phyloP scores from a whole-genome alignment of 2,113 vertebrate genomes.

The Poeciliopsis occidentalis region DNA sequence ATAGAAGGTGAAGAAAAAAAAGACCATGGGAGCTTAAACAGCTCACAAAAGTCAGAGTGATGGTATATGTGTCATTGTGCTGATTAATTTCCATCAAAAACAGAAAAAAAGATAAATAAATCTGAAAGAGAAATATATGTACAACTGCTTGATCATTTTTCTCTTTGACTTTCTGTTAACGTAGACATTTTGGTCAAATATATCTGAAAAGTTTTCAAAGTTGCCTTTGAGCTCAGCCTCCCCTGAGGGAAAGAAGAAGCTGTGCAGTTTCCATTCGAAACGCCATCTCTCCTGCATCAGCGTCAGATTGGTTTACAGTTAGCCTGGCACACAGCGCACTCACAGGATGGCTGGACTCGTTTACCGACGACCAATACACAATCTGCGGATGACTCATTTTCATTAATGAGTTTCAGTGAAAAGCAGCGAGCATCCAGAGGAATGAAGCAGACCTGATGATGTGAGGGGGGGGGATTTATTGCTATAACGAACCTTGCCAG shows the following conservation, averaged over 20 bases:
- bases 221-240: conserved; percentile 23
- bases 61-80: conserved; percentile 21
- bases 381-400: conserved; percentile 69
- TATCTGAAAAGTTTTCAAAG: conserved; percentile 2
- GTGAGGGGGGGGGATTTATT: conserved; percentile 45
- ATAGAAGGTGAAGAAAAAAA: conserved; percentile 13
- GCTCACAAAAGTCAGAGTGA: conserved; percentile 11
- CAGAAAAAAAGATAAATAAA: conserved; percentile 11
- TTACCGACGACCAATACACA: conserved; percentile 41
- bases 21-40: conserved; percentile 1
- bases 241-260: conserved; percentile 34
- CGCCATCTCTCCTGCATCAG: conserved; percentile 73
- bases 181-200: conserved; percentile 18
- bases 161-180: not conserved
- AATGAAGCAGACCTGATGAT: conserved; percentile 45
- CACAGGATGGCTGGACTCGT: conserved; percentile 45
- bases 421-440: conserved; percentile 38
- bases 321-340: conserved; percentile 59
- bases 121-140: conserved; percentile 26
- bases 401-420: conserved; percentile 64
- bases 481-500: conserved; percentile 42
- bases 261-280: conserved; percentile 54
- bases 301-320: conserved; percentile 75
- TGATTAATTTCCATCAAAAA: conserved; percentile 20
- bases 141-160: conserved; percentile 43